A percentile compares a stretch with the other conserved stretches of the same genome.
These are phyloP conservation scores for Oegoconia quadripuncta DNA, from an alignment of 2,888 invertebrate genomes.

Conservation along the genomic window DNA sequence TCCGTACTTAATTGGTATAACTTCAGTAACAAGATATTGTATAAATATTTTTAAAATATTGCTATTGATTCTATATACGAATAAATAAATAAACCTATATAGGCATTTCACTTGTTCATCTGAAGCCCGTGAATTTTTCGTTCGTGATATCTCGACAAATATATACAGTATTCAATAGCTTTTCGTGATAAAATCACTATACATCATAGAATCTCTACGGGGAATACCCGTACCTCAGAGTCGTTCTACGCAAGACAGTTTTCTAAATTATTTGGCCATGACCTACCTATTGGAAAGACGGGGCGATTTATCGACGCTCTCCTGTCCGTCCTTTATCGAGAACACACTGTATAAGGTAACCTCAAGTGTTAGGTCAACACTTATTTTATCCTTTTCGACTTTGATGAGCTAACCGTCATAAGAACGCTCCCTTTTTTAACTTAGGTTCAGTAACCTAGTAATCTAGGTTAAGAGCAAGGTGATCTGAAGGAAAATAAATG, in stretches of 20 bases:
- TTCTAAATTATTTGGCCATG: constrained; percentile 10
- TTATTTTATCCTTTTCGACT: constrained; percentile 6
- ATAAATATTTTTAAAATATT: too few relatives aligned
- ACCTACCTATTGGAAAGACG: constrained; percentile 6
- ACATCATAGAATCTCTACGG: not conserved
- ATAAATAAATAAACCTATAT: too few relatives aligned
- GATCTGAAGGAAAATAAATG: too few relatives aligned
- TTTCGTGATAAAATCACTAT: constrained; percentile 2
- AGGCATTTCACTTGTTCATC: too few relatives aligned
- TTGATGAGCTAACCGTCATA: constrained; percentile 9
- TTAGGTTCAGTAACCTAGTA: too few relatives aligned
- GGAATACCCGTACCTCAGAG: constrained; percentile 3
- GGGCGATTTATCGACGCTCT: constrained; percentile 5
- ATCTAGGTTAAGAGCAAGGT: too few relatives aligned
- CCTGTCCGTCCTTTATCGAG: constrained; percentile 1
- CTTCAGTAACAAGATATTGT: too few relatives aligned
- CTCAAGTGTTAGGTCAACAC: constrained; percentile 11
- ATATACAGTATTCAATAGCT: constrained; percentile 3
- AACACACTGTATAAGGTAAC: constrained; percentile 1
- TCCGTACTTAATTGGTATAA: too few relatives aligned
- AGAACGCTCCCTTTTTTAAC: not conserved
- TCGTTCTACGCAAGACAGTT: constrained; percentile 5
- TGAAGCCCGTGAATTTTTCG: too few relatives aligned
- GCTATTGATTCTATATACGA: too few relatives aligned
- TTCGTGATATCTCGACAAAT: not conserved